These are phyloP conservation scores for Pteromalus puparum DNA, from an alignment of 1,140 invertebrate genomes.

Conservation along the genomic window DNA sequence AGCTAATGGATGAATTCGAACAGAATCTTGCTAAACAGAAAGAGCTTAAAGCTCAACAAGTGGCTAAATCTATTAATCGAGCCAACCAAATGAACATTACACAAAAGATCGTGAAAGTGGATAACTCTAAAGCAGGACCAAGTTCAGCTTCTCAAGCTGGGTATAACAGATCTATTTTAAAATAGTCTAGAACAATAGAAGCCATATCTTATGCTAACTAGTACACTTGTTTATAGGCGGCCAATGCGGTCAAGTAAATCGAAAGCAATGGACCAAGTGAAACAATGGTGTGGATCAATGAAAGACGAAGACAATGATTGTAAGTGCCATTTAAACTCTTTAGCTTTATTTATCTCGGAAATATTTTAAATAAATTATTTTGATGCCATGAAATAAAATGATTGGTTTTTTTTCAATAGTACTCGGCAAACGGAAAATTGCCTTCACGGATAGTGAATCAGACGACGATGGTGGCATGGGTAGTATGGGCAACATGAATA, in stretches of 20 bases:
- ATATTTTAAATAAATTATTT: not conserved
- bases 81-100: constrained; percentile 49
- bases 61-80: constrained; percentile 66
- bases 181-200: not conserved
- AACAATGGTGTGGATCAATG: constrained; percentile 85
- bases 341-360: not conserved
- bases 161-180: constrained; percentile 56
- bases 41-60: constrained; percentile 79
- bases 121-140: constrained; percentile 70
- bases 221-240: constrained; percentile 72
- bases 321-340: constrained; percentile 55
- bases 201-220: not conserved
- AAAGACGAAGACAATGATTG: constrained; percentile 77
- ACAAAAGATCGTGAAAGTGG: constrained; percentile 67
- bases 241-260: constrained; percentile 86
- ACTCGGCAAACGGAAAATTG: constrained; percentile 69
- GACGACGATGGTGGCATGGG: constrained; percentile 70
- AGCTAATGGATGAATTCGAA: constrained; percentile 86
- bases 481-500: constrained; percentile 57
- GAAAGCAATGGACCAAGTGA: constrained; percentile 89
- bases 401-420: constrained; percentile 60
- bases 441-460: constrained; percentile 73
- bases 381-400: not conserved
- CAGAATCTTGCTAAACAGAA: constrained; percentile 85
- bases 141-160: constrained; percentile 67